Evolutionary conservation across 1,140 invertebrate species (phyloP), one percentile per base, ranked within the genome.

Genomic region (Solenopsis fugax): DNA sequence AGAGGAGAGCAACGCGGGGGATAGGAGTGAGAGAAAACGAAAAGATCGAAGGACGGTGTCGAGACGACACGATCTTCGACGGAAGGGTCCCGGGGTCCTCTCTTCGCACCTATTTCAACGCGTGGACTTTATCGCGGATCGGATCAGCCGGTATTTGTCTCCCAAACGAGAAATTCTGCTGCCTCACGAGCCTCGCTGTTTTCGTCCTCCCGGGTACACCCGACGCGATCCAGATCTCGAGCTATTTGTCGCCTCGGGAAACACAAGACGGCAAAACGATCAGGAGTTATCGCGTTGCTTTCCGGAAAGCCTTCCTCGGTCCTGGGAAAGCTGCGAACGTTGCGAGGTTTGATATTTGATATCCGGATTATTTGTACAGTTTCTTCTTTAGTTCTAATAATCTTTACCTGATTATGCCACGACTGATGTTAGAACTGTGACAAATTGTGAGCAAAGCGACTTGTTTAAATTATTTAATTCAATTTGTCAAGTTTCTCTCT

Each of bases 71-170:
- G 86, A 90, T 91, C 89, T 88, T 80, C 72, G 60, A 29, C 50
- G 64, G 62, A 34, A 78, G 58, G 52, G 64, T 69, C 37, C 41
- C 73, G 48, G 54, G 29, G 29, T 56, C 2, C 71, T 24, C 45
- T 90, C 89, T 92, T 92, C 88, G 88, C 91, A 90, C 91, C 91
- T 92, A 92, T 90, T 92, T 92, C 89, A 92, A 92, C 90, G 85
- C 85, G 87, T 29, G 52, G 58, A 50, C 29, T 54, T 87, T 92
- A 92, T 92, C 91, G 34, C 41, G 50, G 88, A 84, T 90, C 13
- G 58, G 64, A 91, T 91, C 91, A 64, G 21, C 37, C 37, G 50
- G 41, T 89, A 89, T 89, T 91, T 92, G 87, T 91, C 80, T 76
- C 64, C 37, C 45, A 48, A 73, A 87, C 69, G 72, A 84, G 87